These are phyloP conservation scores for Actinemys pallida DNA, from an alignment of 2,113 vertebrate species.

Conservation along the genomic window DNA sequence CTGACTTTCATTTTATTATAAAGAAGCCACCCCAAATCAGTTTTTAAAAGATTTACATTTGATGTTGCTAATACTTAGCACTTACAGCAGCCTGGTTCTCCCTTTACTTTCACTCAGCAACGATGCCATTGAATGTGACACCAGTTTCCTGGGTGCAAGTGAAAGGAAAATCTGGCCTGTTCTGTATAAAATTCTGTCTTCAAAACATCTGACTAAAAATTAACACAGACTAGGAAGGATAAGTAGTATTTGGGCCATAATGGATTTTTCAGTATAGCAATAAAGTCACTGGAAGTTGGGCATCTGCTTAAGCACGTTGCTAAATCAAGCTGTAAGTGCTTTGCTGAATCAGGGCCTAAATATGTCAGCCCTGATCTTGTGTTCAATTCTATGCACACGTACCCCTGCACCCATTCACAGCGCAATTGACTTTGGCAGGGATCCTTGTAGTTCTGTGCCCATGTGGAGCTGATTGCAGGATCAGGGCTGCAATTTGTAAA, in stretches of 20 bases:
- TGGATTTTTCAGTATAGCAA: neutral
- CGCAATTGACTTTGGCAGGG: neutral
- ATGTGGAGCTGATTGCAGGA: neutral
- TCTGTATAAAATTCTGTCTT: neutral
- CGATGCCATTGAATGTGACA: neutral
- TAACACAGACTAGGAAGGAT: neutral
- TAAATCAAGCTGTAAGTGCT: neutral
- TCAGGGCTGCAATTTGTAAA: neutral
- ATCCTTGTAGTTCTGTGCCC: neutral
- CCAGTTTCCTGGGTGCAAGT: neutral
- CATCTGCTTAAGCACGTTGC: accelerated
- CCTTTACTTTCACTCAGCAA: neutral
- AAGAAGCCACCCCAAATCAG: conserved; percentile 44
- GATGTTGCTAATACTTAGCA: conserved; percentile 20
- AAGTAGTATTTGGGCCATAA: accelerated
- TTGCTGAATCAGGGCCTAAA: neutral
- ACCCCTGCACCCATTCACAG: accelerated
- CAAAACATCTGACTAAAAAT: neutral
- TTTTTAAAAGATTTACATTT: conserved; percentile 51
- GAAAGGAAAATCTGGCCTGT: neutral
- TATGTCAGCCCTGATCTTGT: neutral
- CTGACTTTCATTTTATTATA: conserved; percentile 1
- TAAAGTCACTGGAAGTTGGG: neutral
- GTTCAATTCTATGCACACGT: neutral
- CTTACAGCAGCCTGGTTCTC: conserved; percentile 26